phyloP scores from a whole-genome alignment of 2,113 vertebrate genomes.

The Aix galericulata region DNA sequence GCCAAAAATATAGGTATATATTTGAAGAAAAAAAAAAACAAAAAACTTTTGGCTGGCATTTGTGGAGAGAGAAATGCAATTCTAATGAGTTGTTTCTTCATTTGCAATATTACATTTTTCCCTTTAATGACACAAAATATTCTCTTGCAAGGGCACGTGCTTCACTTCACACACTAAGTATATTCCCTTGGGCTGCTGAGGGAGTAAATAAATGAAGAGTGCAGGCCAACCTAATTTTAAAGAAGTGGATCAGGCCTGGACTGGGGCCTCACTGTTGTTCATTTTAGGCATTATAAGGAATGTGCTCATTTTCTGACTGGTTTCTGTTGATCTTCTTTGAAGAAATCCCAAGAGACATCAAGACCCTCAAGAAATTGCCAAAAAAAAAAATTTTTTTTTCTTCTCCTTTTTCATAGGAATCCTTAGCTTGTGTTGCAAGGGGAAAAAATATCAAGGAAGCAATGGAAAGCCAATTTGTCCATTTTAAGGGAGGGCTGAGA shows the following conservation, averaged over 20 bases:
- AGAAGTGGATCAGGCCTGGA: slow-evolving; percentile 23
- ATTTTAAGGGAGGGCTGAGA: not conserved
- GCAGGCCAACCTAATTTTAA: slow-evolving; percentile 40
- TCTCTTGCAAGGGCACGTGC: slow-evolving; percentile 28
- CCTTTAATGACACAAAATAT: slow-evolving; percentile 39
- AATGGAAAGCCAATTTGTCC: not conserved
- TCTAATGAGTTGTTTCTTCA: slow-evolving; percentile 36
- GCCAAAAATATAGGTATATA: not conserved
- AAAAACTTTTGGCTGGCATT: not conserved
- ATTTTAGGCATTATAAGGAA: slow-evolving; percentile 9
- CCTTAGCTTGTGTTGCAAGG: not conserved
- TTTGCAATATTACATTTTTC: slow-evolving; percentile 3
- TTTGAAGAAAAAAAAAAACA: not conserved
- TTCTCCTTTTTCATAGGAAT: not conserved
- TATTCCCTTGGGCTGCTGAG: slow-evolving; percentile 26
- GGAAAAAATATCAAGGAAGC: not conserved
- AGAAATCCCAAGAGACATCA: slow-evolving; percentile 25
- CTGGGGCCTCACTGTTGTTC: not conserved
- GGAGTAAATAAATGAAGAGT: slow-evolving; percentile 37
- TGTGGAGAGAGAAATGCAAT: not conserved
- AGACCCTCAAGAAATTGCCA: not conserved
- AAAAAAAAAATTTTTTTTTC: not conserved
- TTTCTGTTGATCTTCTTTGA: slow-evolving; percentile 29
- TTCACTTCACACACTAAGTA: slow-evolving; percentile 3
- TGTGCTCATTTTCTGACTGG: not conserved